Conservation (phyloP, 2,888 invertebrate species). For the Phymatocera aterrima region DNA sequence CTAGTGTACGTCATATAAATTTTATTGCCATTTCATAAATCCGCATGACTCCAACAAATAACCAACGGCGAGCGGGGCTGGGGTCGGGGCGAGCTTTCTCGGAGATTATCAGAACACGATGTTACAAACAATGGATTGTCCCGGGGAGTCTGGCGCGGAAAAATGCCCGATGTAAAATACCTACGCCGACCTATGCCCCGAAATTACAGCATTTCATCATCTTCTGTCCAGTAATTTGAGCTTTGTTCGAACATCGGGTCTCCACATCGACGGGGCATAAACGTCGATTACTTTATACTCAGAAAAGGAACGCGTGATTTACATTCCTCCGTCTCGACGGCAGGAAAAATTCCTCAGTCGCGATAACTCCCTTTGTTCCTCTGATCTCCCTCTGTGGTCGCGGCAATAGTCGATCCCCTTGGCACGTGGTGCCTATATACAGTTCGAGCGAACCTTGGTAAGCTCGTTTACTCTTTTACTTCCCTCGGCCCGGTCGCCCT, state of each 20-base stretch:
- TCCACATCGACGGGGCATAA: constrained; percentile 2
- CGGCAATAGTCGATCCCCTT: constrained; percentile 41
- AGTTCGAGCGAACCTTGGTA: constrained; percentile 73
- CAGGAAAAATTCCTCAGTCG: constrained; percentile 73
- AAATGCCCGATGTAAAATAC: background rate
- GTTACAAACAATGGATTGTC: constrained; percentile 27
- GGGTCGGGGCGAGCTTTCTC: constrained; percentile 48
- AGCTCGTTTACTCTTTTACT: constrained; percentile 66
- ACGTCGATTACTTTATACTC: background rate
- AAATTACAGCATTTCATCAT: constrained; percentile 11
- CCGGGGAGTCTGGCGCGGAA: background rate
- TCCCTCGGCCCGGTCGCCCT: background rate
- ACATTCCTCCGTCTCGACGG: constrained; percentile 71
- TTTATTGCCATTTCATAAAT: constrained; percentile 69
- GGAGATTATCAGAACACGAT: constrained; percentile 58
- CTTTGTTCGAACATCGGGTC: background rate
- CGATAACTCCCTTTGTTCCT: constrained; percentile 73
- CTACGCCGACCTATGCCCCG: background rate
- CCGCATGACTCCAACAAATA: constrained; percentile 59
- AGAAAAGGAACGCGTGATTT: constrained; percentile 63
- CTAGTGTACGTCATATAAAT: constrained; percentile 68
- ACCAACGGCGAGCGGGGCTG: constrained; percentile 49
- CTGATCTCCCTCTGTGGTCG: constrained; percentile 65
- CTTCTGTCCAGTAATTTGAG: constrained; percentile 12
- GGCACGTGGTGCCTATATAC: constrained; percentile 72